These are phyloP conservation scores for Idaea dimidiata DNA, from an alignment of 2,888 invertebrate species.

Conservation along the genomic window DNA sequence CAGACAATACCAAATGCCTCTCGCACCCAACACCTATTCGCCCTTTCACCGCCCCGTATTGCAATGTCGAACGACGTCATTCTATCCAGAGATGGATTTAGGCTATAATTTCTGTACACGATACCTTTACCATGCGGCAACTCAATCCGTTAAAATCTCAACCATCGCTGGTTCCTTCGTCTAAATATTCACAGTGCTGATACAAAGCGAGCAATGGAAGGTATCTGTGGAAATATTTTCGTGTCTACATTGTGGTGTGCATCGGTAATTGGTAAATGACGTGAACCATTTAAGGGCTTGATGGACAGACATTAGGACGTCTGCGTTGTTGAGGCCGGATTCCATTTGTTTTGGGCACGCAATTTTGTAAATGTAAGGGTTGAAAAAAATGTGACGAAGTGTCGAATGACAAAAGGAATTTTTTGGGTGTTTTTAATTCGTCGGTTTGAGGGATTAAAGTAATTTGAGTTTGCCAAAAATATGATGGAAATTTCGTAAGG, in stretches of 20 bases:
- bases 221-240: slow-evolving; percentile 10
- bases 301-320: slow-evolving; percentile 77
- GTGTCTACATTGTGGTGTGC: slow-evolving; percentile 17
- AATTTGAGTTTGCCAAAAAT: slow-evolving; percentile 17
- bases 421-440: slow-evolving; percentile 29
- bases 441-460: slow-evolving; percentile 22
- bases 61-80: slow-evolving; percentile 75
- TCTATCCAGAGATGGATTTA: slow-evolving; percentile 73
- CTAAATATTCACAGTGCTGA: fast-evolving
- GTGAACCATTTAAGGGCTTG: slow-evolving; percentile 75
- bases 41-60: slow-evolving; percentile 74
- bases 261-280: slow-evolving; percentile 68
- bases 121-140: slow-evolving; percentile 36
- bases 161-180: slow-evolving; percentile 39
- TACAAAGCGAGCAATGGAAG: slow-evolving; percentile 39
- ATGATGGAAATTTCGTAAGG: slow-evolving; percentile 3
- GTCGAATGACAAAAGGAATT: slow-evolving; percentile 50
- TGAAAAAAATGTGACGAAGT: slow-evolving; percentile 62
- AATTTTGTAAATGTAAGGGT: slow-evolving; percentile 72
- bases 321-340: slow-evolving; percentile 66
- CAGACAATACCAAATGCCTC: slow-evolving; percentile 13
- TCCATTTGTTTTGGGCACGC: slow-evolving; percentile 69
- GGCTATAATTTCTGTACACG: slow-evolving; percentile 74
- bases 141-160: slow-evolving; percentile 11
- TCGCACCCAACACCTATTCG: slow-evolving; percentile 29